Evolutionary conservation across 2,113 vertebrate species (phyloP).

Genomic region (Pygoscelis adeliae): DNA sequence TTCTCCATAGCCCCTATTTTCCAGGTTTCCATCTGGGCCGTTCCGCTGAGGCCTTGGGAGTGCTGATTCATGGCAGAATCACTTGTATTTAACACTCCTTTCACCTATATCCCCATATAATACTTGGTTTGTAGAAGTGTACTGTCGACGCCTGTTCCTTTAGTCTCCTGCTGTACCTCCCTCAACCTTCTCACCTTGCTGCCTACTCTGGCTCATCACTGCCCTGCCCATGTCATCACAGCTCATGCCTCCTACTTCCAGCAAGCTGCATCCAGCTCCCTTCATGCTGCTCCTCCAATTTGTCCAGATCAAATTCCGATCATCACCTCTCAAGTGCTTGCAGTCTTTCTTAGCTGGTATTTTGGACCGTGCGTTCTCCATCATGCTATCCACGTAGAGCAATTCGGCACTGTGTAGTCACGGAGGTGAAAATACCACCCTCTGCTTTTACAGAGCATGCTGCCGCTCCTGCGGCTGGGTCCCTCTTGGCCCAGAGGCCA

Average conservation of each 20-base stretch:
- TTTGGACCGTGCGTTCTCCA: fast-evolving
- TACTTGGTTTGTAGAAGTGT: background rate
- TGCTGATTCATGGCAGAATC: background rate
- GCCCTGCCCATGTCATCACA: background rate
- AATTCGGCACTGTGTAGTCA: background rate
- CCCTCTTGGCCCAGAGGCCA: background rate
- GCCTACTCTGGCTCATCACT: background rate
- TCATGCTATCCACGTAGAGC: background rate
- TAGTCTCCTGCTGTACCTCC: background rate
- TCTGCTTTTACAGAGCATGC: background rate
- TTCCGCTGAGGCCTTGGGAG: background rate
- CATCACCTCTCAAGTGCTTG: background rate
- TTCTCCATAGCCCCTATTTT: background rate
- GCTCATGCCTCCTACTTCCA: background rate
- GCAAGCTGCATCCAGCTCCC: background rate
- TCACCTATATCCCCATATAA: fast-evolving
- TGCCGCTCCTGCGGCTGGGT: background rate
- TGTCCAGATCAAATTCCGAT: background rate
- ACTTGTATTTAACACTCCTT: background rate
- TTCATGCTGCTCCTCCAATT: background rate
- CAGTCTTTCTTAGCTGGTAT: background rate
- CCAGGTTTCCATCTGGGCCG: fast-evolving
- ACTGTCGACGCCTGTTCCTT: background rate
- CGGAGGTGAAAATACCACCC: background rate
- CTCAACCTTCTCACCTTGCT: background rate